phyloP scores from a whole-genome alignment of 2,888 invertebrate genomes.

The Chirona hameri region DNA sequence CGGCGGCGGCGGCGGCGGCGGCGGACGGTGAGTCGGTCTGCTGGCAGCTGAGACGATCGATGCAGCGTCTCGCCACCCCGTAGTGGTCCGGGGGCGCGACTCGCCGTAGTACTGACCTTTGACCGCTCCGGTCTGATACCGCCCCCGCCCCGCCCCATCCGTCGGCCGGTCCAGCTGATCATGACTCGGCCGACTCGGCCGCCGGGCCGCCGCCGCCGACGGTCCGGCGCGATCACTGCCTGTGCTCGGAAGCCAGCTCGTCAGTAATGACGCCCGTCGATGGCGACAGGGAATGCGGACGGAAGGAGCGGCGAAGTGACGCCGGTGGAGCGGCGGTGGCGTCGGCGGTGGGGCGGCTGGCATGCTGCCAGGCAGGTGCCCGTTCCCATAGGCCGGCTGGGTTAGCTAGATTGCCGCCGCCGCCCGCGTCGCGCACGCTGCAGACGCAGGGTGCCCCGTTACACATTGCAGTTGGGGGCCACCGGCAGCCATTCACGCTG shows the following conservation, averaged over 20 bases:
- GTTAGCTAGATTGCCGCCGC: not conserved
- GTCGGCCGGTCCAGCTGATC: no score
- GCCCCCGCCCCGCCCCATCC: not conserved
- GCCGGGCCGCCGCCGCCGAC: not conserved
- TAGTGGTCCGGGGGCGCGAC: not conserved
- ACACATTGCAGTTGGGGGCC: no score
- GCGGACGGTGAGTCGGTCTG: not conserved
- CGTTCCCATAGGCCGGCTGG: not conserved
- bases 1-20: not conserved
- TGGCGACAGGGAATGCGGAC: no score
- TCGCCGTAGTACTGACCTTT: not conserved
- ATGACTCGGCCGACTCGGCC: not conserved
- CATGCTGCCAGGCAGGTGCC: not conserved
- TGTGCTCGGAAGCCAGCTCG: no score
- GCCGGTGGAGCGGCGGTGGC: not conserved
- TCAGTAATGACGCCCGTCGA: no score
- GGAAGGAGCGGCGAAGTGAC: no score
- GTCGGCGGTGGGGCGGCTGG: not conserved
- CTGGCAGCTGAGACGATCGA: no score
- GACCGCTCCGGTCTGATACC: not conserved
- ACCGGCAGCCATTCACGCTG: no score
- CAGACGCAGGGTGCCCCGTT: no score
- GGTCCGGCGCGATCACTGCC: no score
- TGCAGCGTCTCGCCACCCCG: no score
- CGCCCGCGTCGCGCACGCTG: no score